Evolutionary conservation across 2,888 invertebrate genomes (phyloP).

Genomic region (Polyommatus iphigenia): DNA sequence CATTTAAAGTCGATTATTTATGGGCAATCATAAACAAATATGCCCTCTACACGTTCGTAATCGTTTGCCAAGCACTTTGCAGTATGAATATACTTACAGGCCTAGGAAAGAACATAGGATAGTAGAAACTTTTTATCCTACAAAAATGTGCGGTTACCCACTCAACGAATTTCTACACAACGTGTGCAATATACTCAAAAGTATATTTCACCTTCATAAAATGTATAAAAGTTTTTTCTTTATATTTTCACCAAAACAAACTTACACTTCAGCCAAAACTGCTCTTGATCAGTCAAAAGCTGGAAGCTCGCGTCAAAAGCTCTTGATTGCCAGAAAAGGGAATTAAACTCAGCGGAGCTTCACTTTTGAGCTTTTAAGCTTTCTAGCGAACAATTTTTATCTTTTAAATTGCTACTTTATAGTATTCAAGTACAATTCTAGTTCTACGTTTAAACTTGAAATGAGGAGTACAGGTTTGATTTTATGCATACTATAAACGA

Average conservation of each 20-base stretch:
- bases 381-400: background rate
- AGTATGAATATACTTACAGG: too few species aligned
- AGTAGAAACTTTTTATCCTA: too few species aligned
- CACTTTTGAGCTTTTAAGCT: constrained; percentile 14
- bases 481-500: too few species aligned
- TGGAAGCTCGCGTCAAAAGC: constrained; percentile 26
- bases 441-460: background rate
- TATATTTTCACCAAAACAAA: constrained; percentile 1
- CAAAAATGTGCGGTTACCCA: too few species aligned
- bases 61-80: too few species aligned
- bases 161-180: too few species aligned
- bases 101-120: too few species aligned
- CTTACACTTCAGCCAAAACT: constrained; percentile 13
- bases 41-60: too few species aligned
- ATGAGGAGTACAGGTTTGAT: too few species aligned
- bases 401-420: background rate
- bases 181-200: background rate
- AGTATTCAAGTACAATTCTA: background rate
- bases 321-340: constrained; percentile 26
- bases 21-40: too few species aligned
- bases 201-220: background rate
- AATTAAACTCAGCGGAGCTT: constrained; percentile 7
- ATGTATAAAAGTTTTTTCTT: background rate
- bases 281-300: constrained; percentile 29
- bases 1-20: too few species aligned